Evolutionary conservation across 2,888 invertebrate genomes (phyloP).

Genomic region (Syrista parreyssii): DNA sequence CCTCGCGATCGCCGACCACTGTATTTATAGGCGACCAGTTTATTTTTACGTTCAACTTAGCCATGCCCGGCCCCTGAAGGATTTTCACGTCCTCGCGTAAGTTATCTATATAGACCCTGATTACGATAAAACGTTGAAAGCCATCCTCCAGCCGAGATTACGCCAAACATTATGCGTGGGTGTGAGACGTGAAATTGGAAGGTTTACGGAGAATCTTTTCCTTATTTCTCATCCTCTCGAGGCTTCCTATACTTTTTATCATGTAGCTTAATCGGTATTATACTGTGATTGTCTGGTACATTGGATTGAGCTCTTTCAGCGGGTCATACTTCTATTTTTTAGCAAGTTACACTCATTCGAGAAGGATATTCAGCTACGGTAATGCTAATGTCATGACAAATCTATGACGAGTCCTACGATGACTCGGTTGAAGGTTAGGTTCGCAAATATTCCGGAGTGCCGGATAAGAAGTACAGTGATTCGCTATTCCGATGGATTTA

Average conservation of each 20-base stretch:
- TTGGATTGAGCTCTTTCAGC: not conserved
- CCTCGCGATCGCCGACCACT: constrained; percentile 57
- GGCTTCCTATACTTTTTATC: not conserved
- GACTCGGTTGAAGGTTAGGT: not conserved
- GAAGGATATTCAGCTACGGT: not conserved
- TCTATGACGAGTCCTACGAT: not conserved
- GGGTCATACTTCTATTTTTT: not conserved
- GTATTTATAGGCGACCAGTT: constrained; percentile 57
- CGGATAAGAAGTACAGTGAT: not conserved
- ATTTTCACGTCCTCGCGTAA: constrained; percentile 9
- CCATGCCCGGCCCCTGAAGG: constrained; percentile 3
- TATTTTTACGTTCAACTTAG: constrained; percentile 20
- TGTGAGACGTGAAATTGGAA: not conserved
- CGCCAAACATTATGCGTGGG: not conserved
- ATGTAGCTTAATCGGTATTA: not conserved
- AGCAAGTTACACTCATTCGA: not conserved
- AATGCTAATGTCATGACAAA: not conserved
- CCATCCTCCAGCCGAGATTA: not conserved
- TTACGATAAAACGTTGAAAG: not conserved
- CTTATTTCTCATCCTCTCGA: not conserved
- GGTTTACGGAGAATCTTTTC: not conserved
- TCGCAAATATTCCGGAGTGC: not conserved
- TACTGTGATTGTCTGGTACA: not conserved
- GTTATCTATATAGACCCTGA: not conserved
- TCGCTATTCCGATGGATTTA: not conserved